Evolutionary conservation across 2,113 vertebrate species (phyloP), one percentile per base, ranked within the genome.

Genomic region (Fulica atra): DNA sequence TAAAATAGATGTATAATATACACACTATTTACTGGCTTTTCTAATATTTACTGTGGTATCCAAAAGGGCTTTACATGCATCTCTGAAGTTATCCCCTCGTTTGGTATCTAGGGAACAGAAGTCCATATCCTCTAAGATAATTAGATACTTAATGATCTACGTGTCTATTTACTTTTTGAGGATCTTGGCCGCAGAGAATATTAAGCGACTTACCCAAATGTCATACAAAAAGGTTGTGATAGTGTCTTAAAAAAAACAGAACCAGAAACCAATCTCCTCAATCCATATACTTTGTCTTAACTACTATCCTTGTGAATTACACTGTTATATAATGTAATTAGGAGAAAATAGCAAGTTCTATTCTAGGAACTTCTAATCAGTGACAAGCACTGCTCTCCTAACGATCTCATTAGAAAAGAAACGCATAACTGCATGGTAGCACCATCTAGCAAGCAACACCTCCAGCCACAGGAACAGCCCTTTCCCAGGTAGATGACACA

Each of bases 351-450:
- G 95, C 96, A 96, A 97, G 93, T 96, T 96, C 96, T 97, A 97
- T 97, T 97, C 95, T 96, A 96, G 92, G 96, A 97, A 94, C 95
- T 96, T 96, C 93, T 97, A 97, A 97, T 97, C 96, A 97, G 96
- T 36, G 36, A 95, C 96, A 93, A 96, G 96, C 86, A 95, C 92
- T 69, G 88, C 93, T 94, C 92, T 97, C 74, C 89, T 96, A 97
- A 96, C 12, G 91, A 94, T 94, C 95, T 96, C 93, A 97, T 97
- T 97, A 97, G 96, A 87, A 95, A 89, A 96, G 92, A 89, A 96
- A 96, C 84, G 92, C 96, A 96, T 96, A 95, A 96, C 95, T 96
- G 96, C 94, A 94, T 0, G 11, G 70, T 96, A 92, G 86, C 93
- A 86, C 83, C 83, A 73, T 81, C 66, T 36, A 96, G 82, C 61